A percentile compares a stretch with the other conserved stretches of the same genome.
Evolutionary conservation across 2,888 invertebrate genomes (phyloP).

Genomic region (Argyresthia goedartella): DNA sequence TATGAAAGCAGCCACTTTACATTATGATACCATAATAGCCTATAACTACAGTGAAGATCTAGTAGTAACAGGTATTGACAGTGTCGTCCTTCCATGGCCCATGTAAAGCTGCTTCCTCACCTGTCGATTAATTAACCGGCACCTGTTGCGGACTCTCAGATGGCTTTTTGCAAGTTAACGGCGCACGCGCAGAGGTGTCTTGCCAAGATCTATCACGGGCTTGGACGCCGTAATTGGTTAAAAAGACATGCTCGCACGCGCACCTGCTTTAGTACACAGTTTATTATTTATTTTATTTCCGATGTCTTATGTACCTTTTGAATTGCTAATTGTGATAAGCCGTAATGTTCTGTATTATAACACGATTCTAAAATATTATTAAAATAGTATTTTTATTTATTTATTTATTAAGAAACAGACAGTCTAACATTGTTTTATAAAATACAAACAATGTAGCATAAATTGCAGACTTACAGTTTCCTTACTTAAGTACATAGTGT

Average conservation of each 20-base stretch:
- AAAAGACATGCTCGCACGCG: conserved; percentile 24
- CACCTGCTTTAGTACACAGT: conserved; percentile 32
- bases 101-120: conserved; percentile 29
- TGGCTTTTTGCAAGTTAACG: conserved; percentile 7
- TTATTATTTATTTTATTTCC: no score
- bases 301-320: no score
- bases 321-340: no score
- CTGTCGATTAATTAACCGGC: conserved; percentile 47
- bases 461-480: no score
- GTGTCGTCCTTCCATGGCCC: not conserved
- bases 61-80: not conserved
- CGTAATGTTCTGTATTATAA: no score
- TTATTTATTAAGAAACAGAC: no score
- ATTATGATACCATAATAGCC: not conserved
- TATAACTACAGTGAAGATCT: not conserved
- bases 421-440: no score
- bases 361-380: no score
- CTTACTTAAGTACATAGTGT: no score
- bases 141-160: conserved; percentile 33
- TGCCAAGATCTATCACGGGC: conserved; percentile 42
- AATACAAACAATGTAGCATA: no score
- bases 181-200: conserved; percentile 28
- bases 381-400: no score
- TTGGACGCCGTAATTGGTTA: conserved; percentile 39
- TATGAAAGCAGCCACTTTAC: no score